Evolutionary conservation across 1,140 invertebrate genomes (phyloP).

Genomic region (Octopus sinensis): DNA sequence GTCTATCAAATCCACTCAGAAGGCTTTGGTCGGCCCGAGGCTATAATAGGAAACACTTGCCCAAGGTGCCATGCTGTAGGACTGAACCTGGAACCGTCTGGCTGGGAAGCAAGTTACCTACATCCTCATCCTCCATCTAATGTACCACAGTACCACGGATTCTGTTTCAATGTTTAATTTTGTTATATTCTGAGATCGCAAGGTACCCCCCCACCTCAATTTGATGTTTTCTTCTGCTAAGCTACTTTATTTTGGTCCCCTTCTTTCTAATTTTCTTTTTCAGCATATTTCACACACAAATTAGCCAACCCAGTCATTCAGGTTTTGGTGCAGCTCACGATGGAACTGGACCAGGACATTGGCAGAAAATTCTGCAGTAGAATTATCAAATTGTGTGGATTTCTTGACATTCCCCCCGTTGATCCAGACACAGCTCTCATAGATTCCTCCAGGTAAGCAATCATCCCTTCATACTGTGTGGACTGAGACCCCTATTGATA

Average conservation of each 20-base stretch:
- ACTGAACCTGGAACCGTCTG: too few species aligned
- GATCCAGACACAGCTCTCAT: not conserved
- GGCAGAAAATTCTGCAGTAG: slow-evolving; percentile 31
- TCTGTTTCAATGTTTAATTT: too few species aligned
- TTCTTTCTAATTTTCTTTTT: slow-evolving; percentile 15
- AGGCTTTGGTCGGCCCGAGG: too few species aligned
- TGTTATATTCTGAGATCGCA: too few species aligned
- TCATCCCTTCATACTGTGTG: too few species aligned
- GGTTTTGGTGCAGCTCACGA: slow-evolving; percentile 38
- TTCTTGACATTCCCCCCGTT: slow-evolving; percentile 3
- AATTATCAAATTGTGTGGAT: slow-evolving; percentile 30
- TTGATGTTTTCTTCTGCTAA: not conserved
- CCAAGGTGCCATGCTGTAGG: too few species aligned
- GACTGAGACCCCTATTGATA: too few species aligned
- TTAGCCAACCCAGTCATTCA: slow-evolving; percentile 42
- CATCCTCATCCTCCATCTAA: too few species aligned
- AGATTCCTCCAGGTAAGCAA: not conserved
- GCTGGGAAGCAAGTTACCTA: too few species aligned
- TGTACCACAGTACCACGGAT: too few species aligned
- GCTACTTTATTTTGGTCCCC: not conserved
- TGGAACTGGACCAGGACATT: slow-evolving; percentile 27
- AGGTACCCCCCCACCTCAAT: not conserved
- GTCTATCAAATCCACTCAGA: too few species aligned
- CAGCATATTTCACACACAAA: slow-evolving; percentile 33
- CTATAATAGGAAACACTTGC: too few species aligned